Evolutionary conservation across 2,113 vertebrate genomes (phyloP), one percentile per base, ranked within the genome.

Genomic region (Pelobates fuscus): DNA sequence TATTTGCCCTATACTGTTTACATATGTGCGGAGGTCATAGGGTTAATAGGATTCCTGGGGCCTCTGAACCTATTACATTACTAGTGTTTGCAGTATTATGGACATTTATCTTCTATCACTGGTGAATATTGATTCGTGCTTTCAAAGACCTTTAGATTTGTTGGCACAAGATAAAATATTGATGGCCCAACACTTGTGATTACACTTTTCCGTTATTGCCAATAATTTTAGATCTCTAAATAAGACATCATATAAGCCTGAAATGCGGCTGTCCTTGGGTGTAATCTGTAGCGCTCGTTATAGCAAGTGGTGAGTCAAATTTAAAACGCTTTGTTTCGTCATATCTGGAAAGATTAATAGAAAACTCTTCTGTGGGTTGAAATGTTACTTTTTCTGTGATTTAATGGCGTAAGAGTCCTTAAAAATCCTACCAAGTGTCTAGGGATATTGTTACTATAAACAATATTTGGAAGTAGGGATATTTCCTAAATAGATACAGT

Each of bases 81-180:
- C 8, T 5, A 17, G 10, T 17, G 44, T 17, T 41, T 41, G 15
- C 44, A 49, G 15, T 17, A 17, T 14, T 14, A 61, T 18, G 29
- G 30, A 21, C 30, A 17, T 63, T 63, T 21, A 21, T 2, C 11
- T 63, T 20, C 58, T 66, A 67, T 67, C 37, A 49, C 14, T 14
- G 24, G 26, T 60, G 58, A 37, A 46, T 76, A 62, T 76, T 76
- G 64, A 67, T 62, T 67, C 60, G 41, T 60, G 24, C 64, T 59
- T 75, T 76, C 25, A 76, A 30, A 67, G 64, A 67, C 72, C 55
- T 76, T 76, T 76, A 76, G 25, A 60, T 67, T 29, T 76, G 72
- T 76, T 67, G 63, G 49, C 72, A 60, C 43, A 76, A 76, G 72
- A 76, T 76, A 76, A 67, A 76, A 60, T 76, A 67, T 76, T 49